Evolutionary conservation across 2,888 invertebrate species (phyloP), one percentile per base, ranked within the genome.

Genomic region (Geophilus truncorum): DNA sequence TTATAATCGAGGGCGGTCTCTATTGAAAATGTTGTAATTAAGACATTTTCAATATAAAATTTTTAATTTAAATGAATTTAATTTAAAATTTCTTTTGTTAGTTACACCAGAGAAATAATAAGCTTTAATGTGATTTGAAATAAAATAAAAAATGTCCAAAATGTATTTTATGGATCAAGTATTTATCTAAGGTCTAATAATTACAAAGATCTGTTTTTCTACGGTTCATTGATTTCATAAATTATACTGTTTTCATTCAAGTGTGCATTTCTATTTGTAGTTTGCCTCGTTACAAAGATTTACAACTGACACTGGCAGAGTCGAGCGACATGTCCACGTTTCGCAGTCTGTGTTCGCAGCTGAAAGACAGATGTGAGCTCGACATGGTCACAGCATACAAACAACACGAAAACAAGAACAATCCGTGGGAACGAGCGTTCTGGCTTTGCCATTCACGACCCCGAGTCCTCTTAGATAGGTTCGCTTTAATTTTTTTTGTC

Each of bases 381-480:
- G n/a, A 30, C 30, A 34, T 30, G 34, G 76, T 28, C 21, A 34
- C 30, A 76, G 30, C 18, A 76, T 76, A 32, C 76, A 34, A 70
- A 34, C 36, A 28, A 21, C 23, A 23, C 25, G 70, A 76, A 70
- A 40, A 76, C 21, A 28, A 70, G n/a, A 80, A 34, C 21, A 80
- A 36, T 25, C 23, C 34, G 36, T 36, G 75, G 28, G 62, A 75
- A 79, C 40, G 80, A 23, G 81, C 83, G 28, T 34, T 83, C 18
- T 83, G 83, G 83, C 18, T 83, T 15, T 83, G 83, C 70, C 83
- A 83, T 82, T 82, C 83, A 51, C 80, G 83, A 79, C 83, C 82
- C 15, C 80, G 83, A 76, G 62, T 82, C 34, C 34, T 40, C 18
- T 79, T 79, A 21, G 30, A 81, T 57, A 81, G 80, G 83, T 83